Evolutionary conservation across 2,113 vertebrate genomes (phyloP).

Genomic region (Hemibagrus wyckioides): DNA sequence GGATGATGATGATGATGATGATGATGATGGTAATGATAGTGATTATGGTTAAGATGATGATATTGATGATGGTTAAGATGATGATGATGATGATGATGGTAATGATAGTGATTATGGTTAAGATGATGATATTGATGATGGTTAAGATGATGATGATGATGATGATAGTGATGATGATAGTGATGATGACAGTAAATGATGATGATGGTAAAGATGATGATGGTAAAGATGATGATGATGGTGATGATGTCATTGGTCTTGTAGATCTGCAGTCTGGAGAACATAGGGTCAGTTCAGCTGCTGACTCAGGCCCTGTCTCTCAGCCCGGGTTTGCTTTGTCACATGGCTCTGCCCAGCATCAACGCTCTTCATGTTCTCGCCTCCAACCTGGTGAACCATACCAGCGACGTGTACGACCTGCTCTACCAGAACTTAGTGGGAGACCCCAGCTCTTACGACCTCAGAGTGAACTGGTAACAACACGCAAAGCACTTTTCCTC

Average conservation of each 20-base stretch:
- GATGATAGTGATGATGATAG: too few relatives aligned
- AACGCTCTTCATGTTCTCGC: constrained; percentile 53
- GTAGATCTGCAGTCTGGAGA: constrained; percentile 71
- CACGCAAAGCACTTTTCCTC: not conserved
- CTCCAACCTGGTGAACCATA: constrained; percentile 50
- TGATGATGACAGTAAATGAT: too few relatives aligned
- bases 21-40: too few relatives aligned
- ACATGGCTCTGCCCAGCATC: constrained; percentile 56
- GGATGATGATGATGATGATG: too few relatives aligned
- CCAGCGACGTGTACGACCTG: constrained; percentile 47
- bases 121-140: too few relatives aligned
- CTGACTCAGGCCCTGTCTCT: constrained; percentile 55
- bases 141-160: too few relatives aligned
- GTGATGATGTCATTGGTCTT: constrained; percentile 11
- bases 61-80: too few relatives aligned
- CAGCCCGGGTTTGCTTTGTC: constrained; percentile 65
- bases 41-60: too few relatives aligned
- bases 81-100: too few relatives aligned
- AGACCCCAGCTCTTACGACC: constrained; percentile 65
- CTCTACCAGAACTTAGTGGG: constrained; percentile 66
- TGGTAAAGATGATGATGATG: not conserved
- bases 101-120: too few relatives aligned
- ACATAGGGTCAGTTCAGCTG: constrained; percentile 38
- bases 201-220: not conserved
- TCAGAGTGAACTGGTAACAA: constrained; percentile 66